Evolutionary conservation across 2,797 vertebrate genomes (phyloP), one percentile per base, ranked within the genome.

Genomic region (Todus mexicanus): DNA sequence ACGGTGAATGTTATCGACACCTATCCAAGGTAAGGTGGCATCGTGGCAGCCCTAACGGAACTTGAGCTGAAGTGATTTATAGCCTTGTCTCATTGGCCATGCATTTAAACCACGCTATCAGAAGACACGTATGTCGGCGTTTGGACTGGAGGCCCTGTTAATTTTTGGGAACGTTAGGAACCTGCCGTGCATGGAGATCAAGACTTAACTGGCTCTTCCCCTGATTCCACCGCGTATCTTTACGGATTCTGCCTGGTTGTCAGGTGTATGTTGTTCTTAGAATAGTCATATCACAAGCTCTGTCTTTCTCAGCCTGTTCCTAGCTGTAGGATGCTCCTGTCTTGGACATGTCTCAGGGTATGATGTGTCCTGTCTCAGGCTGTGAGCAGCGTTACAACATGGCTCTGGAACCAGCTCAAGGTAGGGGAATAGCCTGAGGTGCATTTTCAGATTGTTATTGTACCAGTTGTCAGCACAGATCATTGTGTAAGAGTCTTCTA

Each of bases 31-130:
- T 66, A 9, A 47, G 38, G 33, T 43, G 31, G 10, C 12, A 31
- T 51, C 1, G 4, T 19, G 21, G 21, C 42, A 75, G 17, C 26
- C 66, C 0, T 37, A 38, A 16, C 0, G 54, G 31, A 69, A n/a
- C 42, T 79, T 26, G 2, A 60, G 20, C 11, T 37, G 1, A 47
- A 31, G 22, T 51, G 11, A 14, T 82, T 76, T 83, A 45, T 33
- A 63, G 22, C 20, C 22, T 48, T 82, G 33, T 64, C 27, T 70
- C 16, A 10, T 9, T 56, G 37, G 7, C 51, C 15, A 4, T 77
- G 14, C 11, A 6, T 84, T 84, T 72, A 72, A 89, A n/a, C 57
- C 17, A 2, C 48, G 19, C 2, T 40, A 59, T 51, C 20, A 47
- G 51, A 69, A 54, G 35, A 48, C 26, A 15, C 54, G 5, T 31